phyloP scores from a whole-genome alignment of 1,140 invertebrate species.

The Mya arenaria region DNA sequence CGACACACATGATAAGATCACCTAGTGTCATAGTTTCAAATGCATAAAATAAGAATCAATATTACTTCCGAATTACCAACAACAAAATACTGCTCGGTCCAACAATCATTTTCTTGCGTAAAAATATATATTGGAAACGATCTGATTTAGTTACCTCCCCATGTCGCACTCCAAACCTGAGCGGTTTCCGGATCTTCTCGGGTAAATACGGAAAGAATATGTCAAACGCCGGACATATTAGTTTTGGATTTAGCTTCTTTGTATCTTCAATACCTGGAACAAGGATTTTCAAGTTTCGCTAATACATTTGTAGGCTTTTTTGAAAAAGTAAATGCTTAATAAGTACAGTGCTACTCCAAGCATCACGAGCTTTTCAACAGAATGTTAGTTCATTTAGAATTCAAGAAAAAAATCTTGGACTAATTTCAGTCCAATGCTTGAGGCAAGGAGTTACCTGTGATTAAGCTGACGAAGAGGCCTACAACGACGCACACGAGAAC shows the following conservation, averaged over 20 bases:
- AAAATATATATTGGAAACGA: no score
- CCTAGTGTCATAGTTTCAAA: no score
- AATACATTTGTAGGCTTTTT: no score
- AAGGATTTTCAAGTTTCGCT: no score
- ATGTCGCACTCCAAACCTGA: conserved; percentile 71
- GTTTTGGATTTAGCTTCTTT: conserved; percentile 67
- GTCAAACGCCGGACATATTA: conserved; percentile 76
- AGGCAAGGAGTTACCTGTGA: conserved; percentile 83
- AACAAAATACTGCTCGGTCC: no score
- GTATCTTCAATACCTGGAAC: conserved; percentile 68
- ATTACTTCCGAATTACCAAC: no score
- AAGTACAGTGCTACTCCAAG: no score
- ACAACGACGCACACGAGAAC: conserved; percentile 84
- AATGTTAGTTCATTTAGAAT: background rate
- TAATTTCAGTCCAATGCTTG: background rate
- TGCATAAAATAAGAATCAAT: no score
- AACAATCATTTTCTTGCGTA: no score
- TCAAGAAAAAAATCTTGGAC: background rate
- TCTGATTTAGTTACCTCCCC: conserved; percentile 67
- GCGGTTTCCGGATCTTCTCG: conserved; percentile 65
- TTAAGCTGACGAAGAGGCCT: conserved; percentile 87
- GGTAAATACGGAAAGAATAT: conserved; percentile 72
- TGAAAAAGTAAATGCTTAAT: no score
- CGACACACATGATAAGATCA: no score
- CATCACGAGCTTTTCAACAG: background rate